Percentiles rank a stretch among this genome's conserved stretches.
Conservation (phyloP, 2,113 vertebrate species). For the Mobula hypostoma region DNA sequence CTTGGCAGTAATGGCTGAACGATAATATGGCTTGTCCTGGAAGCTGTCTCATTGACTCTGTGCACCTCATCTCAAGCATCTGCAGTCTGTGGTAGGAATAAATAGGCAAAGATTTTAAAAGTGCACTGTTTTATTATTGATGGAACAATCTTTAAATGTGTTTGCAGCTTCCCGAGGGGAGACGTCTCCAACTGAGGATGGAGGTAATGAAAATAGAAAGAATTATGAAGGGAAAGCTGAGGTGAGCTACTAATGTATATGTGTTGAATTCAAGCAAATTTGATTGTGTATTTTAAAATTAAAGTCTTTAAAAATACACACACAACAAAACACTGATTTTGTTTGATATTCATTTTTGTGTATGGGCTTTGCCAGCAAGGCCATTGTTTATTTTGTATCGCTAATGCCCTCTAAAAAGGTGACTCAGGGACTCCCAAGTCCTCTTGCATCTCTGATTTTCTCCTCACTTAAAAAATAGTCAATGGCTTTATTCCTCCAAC, state of each 20-base stretch:
- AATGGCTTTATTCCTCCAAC: too few species aligned
- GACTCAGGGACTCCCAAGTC: too few species aligned
- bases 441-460: too few species aligned
- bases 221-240: not conserved
- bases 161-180: not conserved
- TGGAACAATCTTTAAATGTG: slow-evolving; percentile 7
- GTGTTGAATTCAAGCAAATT: not conserved
- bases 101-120: not conserved
- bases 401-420: too few species aligned
- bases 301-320: not conserved
- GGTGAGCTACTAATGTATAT: not conserved
- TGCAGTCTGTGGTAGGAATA: not conserved
- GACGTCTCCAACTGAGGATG: not conserved
- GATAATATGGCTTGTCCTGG: not conserved
- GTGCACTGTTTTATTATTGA: not conserved
- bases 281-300: not conserved
- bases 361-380: too few species aligned
- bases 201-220: not conserved
- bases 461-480: too few species aligned
- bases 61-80: not conserved
- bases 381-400: too few species aligned
- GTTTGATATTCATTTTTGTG: too few species aligned
- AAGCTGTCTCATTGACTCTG: not conserved
- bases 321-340: too few species aligned
- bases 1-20: not conserved